Conservation (phyloP, 2,888 invertebrate genomes). For the Agrenia bidenticulata region DNA sequence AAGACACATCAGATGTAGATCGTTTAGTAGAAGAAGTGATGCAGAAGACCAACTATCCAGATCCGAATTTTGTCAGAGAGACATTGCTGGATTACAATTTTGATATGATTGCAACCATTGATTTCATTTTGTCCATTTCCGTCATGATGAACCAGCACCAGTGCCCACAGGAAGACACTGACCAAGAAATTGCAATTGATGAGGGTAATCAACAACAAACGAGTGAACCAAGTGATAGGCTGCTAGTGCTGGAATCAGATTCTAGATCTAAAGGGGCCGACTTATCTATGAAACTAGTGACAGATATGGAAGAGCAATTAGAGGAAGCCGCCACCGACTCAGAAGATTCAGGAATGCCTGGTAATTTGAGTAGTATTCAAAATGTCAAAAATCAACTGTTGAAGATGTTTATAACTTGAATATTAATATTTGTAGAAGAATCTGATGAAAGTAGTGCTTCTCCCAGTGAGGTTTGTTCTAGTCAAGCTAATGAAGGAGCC, state of each 20-base stretch:
- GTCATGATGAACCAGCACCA: conserved; percentile 33
- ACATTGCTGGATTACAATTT: conserved; percentile 51
- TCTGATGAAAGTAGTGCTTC: conserved; percentile 10
- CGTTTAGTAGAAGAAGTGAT: conserved; percentile 52
- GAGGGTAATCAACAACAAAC: neutral
- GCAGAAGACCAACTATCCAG: conserved; percentile 53
- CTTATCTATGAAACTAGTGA: conserved; percentile 24
- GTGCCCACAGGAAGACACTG: neutral
- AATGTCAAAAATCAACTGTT: no score
- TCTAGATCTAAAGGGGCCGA: neutral
- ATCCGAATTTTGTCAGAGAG: conserved; percentile 50
- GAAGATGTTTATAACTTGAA: no score
- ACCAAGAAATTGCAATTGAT: neutral
- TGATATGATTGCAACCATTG: conserved; percentile 44
- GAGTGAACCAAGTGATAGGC: neutral
- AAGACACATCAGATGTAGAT: conserved; percentile 42
- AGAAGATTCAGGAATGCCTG: conserved; percentile 20
- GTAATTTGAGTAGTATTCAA: neutral
- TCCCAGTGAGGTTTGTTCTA: conserved; percentile 6
- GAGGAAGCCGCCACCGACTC: conserved; percentile 29
- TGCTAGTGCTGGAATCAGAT: conserved; percentile 6
- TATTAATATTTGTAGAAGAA: neutral
- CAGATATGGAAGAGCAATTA: conserved; percentile 35
- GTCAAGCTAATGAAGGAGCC: conserved; percentile 8
- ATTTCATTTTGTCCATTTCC: conserved; percentile 41